Conservation (phyloP, 1,140 invertebrate genomes). For the Drosophila truncata region DNA sequence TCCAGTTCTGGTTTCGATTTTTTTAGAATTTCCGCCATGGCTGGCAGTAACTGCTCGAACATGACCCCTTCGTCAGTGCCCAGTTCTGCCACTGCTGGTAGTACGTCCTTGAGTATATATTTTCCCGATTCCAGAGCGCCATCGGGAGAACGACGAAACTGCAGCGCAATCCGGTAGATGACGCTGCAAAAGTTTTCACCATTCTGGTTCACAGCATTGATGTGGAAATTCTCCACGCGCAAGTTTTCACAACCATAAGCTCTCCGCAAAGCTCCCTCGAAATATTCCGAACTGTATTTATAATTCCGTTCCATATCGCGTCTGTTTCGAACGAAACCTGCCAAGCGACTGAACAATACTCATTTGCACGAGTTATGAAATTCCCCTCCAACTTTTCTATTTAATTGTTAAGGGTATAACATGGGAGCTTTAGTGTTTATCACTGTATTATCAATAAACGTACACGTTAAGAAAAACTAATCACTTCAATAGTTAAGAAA, state of each 20-base stretch:
- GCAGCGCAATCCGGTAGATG: constrained; percentile 60
- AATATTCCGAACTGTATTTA: constrained; percentile 35
- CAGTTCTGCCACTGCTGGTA: constrained; percentile 47
- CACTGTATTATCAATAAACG: not conserved
- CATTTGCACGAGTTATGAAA: constrained; percentile 19
- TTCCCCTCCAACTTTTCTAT: not conserved
- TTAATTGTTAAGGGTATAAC: not conserved
- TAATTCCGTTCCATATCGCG: constrained; percentile 16
- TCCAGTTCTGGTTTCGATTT: not conserved
- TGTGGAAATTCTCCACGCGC: constrained; percentile 40
- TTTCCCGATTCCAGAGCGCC: constrained; percentile 31
- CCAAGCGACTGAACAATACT: constrained; percentile 35
- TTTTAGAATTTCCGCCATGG: constrained; percentile 45
- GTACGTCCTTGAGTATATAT: constrained; percentile 63
- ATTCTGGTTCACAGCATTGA: constrained; percentile 35
- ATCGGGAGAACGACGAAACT: constrained; percentile 40
- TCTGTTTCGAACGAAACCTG: constrained; percentile 22
- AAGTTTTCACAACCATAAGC: constrained; percentile 47
- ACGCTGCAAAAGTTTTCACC: constrained; percentile 73
- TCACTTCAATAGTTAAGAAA: constrained; percentile 1
- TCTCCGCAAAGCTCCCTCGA: constrained; percentile 52
- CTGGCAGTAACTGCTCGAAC: constrained; percentile 61
- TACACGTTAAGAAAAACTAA: not conserved
- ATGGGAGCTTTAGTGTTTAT: constrained; percentile 18
- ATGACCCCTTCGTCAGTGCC: constrained; percentile 63